Conservation (phyloP, 2,888 invertebrate species). For the Acrobeloides nanus region DNA sequence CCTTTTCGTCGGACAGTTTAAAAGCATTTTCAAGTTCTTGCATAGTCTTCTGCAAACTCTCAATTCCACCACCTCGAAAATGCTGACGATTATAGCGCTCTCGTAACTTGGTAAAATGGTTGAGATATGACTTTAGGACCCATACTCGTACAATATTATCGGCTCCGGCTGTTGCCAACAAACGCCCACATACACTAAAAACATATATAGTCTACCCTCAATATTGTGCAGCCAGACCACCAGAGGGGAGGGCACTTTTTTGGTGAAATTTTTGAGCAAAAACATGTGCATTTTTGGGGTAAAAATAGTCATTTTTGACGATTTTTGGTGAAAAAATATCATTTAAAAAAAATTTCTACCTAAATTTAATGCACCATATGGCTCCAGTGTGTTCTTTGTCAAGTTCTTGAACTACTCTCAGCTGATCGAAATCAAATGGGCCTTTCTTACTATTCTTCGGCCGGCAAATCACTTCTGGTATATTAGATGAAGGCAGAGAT, state of each 20-base stretch:
- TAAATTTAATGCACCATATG: slow-evolving; percentile 96
- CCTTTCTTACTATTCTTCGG: slow-evolving; percentile 92
- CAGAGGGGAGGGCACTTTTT: not conserved
- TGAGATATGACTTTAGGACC: slow-evolving; percentile 81
- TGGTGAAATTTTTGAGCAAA: not conserved
- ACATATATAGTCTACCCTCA: not conserved
- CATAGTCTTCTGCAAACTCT: slow-evolving; percentile 1
- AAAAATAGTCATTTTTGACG: too few relatives aligned
- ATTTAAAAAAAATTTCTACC: slow-evolving; percentile 2
- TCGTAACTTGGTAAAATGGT: slow-evolving; percentile 87
- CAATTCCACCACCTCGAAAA: slow-evolving; percentile 68
- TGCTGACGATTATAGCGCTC: slow-evolving; percentile 69
- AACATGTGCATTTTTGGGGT: not conserved
- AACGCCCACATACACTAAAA: slow-evolving; percentile 62
- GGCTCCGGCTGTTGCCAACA: slow-evolving; percentile 93
- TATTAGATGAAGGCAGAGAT: not conserved
- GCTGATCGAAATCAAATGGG: slow-evolving; percentile 85
- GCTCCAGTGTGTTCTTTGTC: slow-evolving; percentile 74
- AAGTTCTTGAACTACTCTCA: slow-evolving; percentile 77
- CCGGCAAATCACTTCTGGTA: slow-evolving; percentile 67
- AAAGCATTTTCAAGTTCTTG: not conserved
- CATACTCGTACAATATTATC: slow-evolving; percentile 87
- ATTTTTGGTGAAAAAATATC: not conserved
- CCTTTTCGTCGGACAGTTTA: too few relatives aligned
- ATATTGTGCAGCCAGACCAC: not conserved